Evolutionary conservation across 2,797 vertebrate species (phyloP), one percentile per base, ranked within the genome.

Genomic region (Nyctibius grandis): DNA sequence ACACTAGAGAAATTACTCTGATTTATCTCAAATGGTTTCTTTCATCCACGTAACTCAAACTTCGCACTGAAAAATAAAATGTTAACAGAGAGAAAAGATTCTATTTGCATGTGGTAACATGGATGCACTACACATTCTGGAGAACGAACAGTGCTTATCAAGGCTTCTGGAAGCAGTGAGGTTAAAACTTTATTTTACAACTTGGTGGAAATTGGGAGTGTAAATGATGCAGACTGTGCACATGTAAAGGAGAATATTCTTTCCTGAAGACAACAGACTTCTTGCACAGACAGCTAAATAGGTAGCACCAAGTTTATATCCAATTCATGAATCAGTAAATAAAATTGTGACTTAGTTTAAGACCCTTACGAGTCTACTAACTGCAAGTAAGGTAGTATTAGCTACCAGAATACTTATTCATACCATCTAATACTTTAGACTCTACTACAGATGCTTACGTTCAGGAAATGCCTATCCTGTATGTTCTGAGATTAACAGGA

Each of bases 201-300:
- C 48, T 23, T 59, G 36, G 11, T 63, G 34, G 13, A 45, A 61
- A 75, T 28, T 3, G 21, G 17, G 34, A 74, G 9, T 17, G 11
- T 19, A 23, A 73, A 7, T 18, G 21, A 69, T 21, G 31, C 51
- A 72, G n/a, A 42, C 45, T 14, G 7, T 7, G 12, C 17, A 15
- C 4, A 4, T 0, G 5, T 20, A 14, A 64, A 69, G 44, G 19
- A 79, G 3, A 65, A 65, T 1, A 4, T 12, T 48, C 28, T 9
- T 11, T 48, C 57, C 28, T 80, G 5, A 50, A 59, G 12, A 85
- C 0, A 5, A 64, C 6, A 6, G 29, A 21, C 10, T 60, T 67
- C 42, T 29, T 57, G 51, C 28, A 29, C 0, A 65, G 42, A 70
- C 9, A 36, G 16, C 38, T 56, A 9, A 65, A 34, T 1, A 64